phyloP scores from a whole-genome alignment of 2,797 vertebrate genomes.

The Champsocephalus esox region DNA sequence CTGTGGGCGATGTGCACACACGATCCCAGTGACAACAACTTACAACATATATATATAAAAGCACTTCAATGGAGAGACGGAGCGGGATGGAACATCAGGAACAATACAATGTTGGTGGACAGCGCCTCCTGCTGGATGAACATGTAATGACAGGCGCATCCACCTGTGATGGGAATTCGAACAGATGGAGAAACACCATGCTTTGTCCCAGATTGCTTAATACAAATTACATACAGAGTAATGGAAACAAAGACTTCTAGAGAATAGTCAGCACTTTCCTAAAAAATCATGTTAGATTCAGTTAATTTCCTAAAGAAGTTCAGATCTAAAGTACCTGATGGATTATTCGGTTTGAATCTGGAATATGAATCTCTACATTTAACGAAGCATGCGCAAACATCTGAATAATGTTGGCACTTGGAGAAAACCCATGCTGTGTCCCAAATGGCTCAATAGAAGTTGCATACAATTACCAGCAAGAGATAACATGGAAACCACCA shows the following conservation, averaged over 20 bases:
- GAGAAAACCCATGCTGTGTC: no score
- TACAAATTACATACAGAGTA: neutral
- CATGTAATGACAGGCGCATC: neutral
- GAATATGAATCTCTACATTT: neutral
- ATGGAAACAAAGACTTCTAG: neutral
- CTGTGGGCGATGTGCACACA: neutral
- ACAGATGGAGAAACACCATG: no score
- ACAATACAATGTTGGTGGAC: constrained; percentile 17
- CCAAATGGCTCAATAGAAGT: no score
- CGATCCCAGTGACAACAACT: neutral
- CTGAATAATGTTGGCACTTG: neutral
- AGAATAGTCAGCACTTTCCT: neutral
- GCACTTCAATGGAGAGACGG: no score
- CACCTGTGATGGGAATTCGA: neutral
- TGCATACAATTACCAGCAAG: neutral
- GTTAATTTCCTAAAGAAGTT: neutral
- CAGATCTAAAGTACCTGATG: neutral
- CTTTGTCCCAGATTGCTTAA: neutral
- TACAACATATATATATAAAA: neutral
- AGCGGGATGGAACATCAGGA: no score
- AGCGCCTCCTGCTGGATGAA: constrained; percentile 68
- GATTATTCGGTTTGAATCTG: neutral
- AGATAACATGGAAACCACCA: no score
- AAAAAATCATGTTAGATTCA: neutral
- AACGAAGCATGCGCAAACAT: neutral